Percentiles rank a stretch among this genome's conserved stretches.
phyloP scores from a whole-genome alignment of 2,797 vertebrate genomes.

The Discoglossus pictus region DNA sequence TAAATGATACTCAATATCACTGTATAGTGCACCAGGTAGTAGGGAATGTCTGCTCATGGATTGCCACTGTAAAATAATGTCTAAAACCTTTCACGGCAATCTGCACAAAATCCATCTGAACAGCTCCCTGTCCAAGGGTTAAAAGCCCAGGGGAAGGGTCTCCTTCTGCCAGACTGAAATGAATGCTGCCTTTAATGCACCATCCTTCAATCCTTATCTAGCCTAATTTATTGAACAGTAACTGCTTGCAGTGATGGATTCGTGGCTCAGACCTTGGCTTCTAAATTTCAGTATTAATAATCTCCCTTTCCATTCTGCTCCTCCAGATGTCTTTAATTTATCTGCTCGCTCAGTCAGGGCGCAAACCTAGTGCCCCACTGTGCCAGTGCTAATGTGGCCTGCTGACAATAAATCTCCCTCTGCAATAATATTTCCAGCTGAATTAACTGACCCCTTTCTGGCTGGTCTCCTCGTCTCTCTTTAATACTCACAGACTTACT shows the following conservation, averaged over 20 bases:
- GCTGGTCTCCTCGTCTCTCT: conserved; percentile 56
- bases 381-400: conserved; percentile 64
- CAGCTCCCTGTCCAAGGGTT: conserved; percentile 37
- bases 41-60: background rate
- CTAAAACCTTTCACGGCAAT: background rate
- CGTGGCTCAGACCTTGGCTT: conserved; percentile 81
- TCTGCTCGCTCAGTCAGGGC: conserved; percentile 64
- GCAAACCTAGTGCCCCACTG: conserved; percentile 61
- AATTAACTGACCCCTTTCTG: conserved; percentile 63
- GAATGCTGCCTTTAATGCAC: conserved; percentile 71
- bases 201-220: conserved; percentile 81
- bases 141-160: conserved; percentile 25
- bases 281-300: conserved; percentile 83
- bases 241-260: conserved; percentile 74
- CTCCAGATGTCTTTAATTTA: conserved; percentile 75
- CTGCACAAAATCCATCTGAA: background rate
- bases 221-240: conserved; percentile 77
- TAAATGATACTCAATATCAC: too few species aligned
- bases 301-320: conserved; percentile 66
- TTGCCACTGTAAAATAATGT: background rate
- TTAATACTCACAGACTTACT: conserved; percentile 25
- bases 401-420: conserved; percentile 68
- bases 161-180: conserved; percentile 58
- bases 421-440: conserved; percentile 65
- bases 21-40: too few species aligned